Base-by-base conservation (phyloP, 2,888 invertebrate genomes). In the Drosophila eohydei region DNA sequence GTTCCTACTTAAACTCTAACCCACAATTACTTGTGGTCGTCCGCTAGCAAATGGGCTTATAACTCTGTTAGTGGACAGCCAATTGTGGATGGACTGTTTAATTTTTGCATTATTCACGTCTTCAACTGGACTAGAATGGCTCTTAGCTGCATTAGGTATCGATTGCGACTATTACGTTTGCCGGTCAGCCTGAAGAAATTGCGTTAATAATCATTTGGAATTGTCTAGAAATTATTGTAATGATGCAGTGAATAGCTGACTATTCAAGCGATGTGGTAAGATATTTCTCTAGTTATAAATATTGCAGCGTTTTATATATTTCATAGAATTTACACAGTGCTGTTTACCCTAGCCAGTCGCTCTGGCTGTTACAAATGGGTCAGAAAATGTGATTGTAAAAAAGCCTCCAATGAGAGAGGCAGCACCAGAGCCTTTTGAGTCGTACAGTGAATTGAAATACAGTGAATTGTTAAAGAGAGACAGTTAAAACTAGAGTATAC, bases 21-120 rank as follows among this genome's bases (percentile, higher is more conserved):
- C 44, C 64, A 4, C 30, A 63, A 26, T 44, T 43, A 21, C 43
- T 32, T 30, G 30, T 16, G 41, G 21, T 5, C 28, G 28, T 30
- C 44, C 54, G 14, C 4, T 46, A 0, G 54, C 54, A 38, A 54
- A 38, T 62, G 57, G 57, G 41, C 58, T 36, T 30, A 21, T 21
- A 36, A 12, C 36, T 36, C 36, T 52, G 4, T 36, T 26, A 52
- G 56, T 52, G 52, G 41, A 16, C 16, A 6, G 48, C 1, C 48
- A 16, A 50, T 32, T 32, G 48, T 50, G 48, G 32, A 16, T 62
- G 57, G 28, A 16, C 46, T 62, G 41, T 69, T 62, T 71, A 11
- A 30, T 32, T 62, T 69, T 41, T 69, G 69, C 61, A 62, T 69
- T 69, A 55, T 52, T 52, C 9, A 36, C 34, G 14, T 36, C 51